These are phyloP conservation scores for Halictus rubicundus DNA, from an alignment of 1,140 invertebrate genomes.

Conservation along the genomic window DNA sequence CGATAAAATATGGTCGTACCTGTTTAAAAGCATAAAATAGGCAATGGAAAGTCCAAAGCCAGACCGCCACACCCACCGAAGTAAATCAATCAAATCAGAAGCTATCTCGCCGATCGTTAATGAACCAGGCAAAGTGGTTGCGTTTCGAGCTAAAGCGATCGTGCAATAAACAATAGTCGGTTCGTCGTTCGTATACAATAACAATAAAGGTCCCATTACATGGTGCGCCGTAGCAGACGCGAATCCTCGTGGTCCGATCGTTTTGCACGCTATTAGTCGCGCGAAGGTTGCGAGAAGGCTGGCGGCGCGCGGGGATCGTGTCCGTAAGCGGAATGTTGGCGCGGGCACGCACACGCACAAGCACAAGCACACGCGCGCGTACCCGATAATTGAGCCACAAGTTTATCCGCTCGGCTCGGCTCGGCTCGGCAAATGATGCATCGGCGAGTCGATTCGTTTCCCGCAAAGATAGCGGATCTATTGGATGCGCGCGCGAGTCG, in stretches of 20 bases:
- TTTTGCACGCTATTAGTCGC: slow-evolving; percentile 22
- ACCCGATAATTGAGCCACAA: slow-evolving; percentile 71
- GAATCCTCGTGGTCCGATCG: background rate
- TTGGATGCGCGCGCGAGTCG: slow-evolving; percentile 57
- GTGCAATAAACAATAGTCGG: background rate
- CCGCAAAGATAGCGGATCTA: slow-evolving; percentile 70
- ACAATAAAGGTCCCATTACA: background rate
- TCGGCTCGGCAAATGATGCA: slow-evolving; percentile 71
- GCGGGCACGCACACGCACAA: slow-evolving; percentile 2
- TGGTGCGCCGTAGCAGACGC: background rate
- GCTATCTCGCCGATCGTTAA: too few species aligned
- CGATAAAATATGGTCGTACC: too few species aligned
- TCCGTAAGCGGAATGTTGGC: slow-evolving; percentile 32
- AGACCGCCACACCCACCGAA: too few species aligned
- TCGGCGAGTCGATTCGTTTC: slow-evolving; percentile 69
- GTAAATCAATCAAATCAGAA: too few species aligned
- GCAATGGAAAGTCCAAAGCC: too few species aligned
- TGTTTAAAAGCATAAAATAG: too few species aligned
- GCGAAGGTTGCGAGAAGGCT: background rate
- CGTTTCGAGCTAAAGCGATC: too few species aligned
- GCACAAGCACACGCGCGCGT: too few species aligned
- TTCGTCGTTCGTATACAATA: background rate
- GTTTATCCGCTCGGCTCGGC: slow-evolving; percentile 37
- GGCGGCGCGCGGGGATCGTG: background rate
- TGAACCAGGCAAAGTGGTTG: too few species aligned